Conservation (phyloP, 2,888 invertebrate genomes). For the Allophyes oxyacanthae region DNA sequence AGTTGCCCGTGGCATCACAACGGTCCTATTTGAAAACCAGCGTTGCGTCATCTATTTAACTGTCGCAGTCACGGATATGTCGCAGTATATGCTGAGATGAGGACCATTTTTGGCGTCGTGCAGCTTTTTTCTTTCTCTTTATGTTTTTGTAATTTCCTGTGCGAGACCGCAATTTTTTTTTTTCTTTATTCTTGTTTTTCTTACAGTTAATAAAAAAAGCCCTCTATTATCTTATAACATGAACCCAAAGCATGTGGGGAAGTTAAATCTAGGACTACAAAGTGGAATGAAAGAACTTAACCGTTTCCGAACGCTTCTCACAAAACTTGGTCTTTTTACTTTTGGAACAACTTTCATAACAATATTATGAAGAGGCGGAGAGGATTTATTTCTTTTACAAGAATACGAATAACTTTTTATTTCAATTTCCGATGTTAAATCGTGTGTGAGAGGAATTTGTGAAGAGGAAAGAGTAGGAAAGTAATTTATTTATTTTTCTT, state of each 20-base stretch:
- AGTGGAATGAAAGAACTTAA: conserved; percentile 42
- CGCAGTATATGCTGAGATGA: no score
- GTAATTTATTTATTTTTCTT: no score
- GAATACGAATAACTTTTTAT: conserved; percentile 7
- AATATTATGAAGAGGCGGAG: conserved; percentile 17
- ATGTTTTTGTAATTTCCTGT: no score
- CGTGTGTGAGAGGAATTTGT: conserved; percentile 2
- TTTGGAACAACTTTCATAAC: conserved; percentile 13
- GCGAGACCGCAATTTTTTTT: no score
- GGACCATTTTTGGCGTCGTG: no score
- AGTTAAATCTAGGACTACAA: conserved; percentile 38
- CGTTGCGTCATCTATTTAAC: no score
- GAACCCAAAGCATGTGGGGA: conserved; percentile 12
- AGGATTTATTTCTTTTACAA: background rate
- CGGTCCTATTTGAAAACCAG: no score
- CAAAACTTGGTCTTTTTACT: conserved; percentile 13
- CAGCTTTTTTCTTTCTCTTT: no score
- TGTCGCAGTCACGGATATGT: no score
- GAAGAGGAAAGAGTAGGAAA: background rate
- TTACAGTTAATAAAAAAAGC: no score
- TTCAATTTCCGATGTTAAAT: conserved; percentile 18
- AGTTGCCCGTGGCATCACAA: no score
- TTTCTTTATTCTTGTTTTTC: no score
- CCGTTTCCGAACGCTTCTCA: conserved; percentile 25
- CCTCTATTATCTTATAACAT: conserved; percentile 10